These are phyloP conservation scores for Lepidocyrtinus sp. DNA, from an alignment of 2,888 invertebrate genomes.

Conservation along the genomic window DNA sequence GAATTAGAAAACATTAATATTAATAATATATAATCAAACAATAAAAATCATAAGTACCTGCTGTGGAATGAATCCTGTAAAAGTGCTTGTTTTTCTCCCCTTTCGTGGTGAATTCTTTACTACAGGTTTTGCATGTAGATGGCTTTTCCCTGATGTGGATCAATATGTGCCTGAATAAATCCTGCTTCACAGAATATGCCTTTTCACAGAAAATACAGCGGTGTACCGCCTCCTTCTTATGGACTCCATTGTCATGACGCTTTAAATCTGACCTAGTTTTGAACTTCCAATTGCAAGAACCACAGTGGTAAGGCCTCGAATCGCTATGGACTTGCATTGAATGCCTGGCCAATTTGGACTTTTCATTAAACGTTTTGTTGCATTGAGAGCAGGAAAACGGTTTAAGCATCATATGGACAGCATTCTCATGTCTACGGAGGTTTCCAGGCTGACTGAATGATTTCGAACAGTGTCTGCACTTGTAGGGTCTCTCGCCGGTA, in stretches of 20 bases:
- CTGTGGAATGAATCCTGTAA: no score
- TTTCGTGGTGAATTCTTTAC: neutral
- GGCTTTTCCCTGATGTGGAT: neutral
- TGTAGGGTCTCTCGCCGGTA: neutral
- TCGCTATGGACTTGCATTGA: neutral
- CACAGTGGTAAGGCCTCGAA: neutral
- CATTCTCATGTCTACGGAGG: neutral
- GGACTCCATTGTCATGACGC: neutral
- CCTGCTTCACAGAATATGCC: neutral
- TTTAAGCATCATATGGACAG: neutral
- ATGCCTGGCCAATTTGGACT: neutral
- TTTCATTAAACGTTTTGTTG: neutral
- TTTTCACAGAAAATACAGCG: neutral
- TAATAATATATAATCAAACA: no score
- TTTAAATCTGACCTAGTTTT: neutral
- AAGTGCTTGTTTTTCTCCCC: neutral
- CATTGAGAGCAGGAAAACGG: neutral
- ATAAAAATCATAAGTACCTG: no score
- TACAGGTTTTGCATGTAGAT: neutral
- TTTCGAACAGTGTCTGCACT: neutral
- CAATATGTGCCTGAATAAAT: neutral
- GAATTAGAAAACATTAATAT: no score
- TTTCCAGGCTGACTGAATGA: neutral
- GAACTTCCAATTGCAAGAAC: neutral
- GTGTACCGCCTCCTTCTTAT: neutral